Conservation (phyloP, 2,113 vertebrate species). For the Xyrauchen texanus region DNA sequence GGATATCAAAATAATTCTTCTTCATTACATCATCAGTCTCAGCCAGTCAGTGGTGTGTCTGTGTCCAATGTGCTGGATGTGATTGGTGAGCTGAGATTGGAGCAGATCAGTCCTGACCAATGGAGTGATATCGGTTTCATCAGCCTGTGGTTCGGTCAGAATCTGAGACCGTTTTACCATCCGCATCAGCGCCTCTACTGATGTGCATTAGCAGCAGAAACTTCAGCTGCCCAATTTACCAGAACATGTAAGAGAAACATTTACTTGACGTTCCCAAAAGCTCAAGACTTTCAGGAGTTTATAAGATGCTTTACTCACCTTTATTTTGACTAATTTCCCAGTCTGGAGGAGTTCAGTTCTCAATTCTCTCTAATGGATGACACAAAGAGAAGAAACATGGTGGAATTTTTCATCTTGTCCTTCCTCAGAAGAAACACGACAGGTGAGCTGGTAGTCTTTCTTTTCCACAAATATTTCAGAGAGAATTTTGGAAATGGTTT, state of each 20-base stretch:
- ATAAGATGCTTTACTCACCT: neutral
- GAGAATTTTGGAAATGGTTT: neutral
- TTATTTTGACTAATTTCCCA: constrained; percentile 2
- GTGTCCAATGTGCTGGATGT: constrained; percentile 34
- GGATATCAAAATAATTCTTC: neutral
- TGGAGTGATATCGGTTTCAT: neutral
- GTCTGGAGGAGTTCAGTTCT: neutral
- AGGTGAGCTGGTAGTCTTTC: constrained; percentile 34
- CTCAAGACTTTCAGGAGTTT: neutral
- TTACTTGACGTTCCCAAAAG: neutral
- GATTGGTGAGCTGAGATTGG: constrained; percentile 37
- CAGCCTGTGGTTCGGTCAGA: constrained; percentile 56
- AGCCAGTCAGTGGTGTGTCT: neutral
- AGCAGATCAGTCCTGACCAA: constrained; percentile 11
- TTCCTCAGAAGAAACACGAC: constrained; percentile 44
- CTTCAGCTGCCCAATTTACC: constrained; percentile 70
- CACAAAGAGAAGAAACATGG: constrained; percentile 1
- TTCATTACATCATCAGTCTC: constrained; percentile 17
- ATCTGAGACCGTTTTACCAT: constrained; percentile 61
- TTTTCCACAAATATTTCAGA: neutral
- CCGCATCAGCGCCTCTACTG: constrained; percentile 60
- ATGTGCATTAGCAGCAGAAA: constrained; percentile 64
- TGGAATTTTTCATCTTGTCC: constrained; percentile 39
- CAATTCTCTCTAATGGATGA: constrained; percentile 7
- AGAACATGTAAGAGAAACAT: constrained; percentile 59